Percentiles rank a stretch among this genome's conserved stretches.
Evolutionary conservation across 2,888 invertebrate species (phyloP).

Genomic region (Blomia tropicalis): DNA sequence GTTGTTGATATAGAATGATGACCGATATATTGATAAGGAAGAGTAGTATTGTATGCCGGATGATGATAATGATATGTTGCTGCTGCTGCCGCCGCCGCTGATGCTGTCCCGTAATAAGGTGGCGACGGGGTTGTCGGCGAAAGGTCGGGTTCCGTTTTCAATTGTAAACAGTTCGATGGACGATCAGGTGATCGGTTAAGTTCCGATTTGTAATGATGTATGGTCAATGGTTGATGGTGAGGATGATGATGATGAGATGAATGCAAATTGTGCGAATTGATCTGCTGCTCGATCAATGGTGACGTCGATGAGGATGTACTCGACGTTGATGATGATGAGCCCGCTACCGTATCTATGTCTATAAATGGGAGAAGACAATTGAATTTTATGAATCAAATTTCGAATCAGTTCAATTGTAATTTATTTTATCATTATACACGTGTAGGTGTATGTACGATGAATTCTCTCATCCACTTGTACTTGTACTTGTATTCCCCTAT

Average conservation of each 20-base stretch:
- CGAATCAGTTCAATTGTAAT: too few species aligned
- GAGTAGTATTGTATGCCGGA: background rate
- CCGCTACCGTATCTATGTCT: slow-evolving; percentile 1
- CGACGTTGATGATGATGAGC: background rate
- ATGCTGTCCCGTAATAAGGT: background rate
- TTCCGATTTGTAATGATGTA: too few species aligned
- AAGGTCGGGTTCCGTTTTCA: background rate
- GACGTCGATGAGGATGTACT: background rate
- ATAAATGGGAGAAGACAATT: background rate
- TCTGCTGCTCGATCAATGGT: background rate
- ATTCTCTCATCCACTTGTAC: too few species aligned
- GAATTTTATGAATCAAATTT: too few species aligned
- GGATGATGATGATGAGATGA: background rate
- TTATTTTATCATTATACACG: too few species aligned
- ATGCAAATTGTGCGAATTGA: background rate
- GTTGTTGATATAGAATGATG: too few species aligned
- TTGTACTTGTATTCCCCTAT: too few species aligned
- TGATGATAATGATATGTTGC: background rate
- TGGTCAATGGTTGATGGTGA: background rate
- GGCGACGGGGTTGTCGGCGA: background rate
- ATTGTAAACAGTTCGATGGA: too few species aligned
- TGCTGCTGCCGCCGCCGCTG: too few species aligned
- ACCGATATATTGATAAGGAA: background rate
- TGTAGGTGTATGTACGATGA: too few species aligned
- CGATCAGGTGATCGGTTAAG: too few species aligned